Evolutionary conservation across 2,113 vertebrate species (phyloP).

Genomic region (Sclerurus mexicanus): DNA sequence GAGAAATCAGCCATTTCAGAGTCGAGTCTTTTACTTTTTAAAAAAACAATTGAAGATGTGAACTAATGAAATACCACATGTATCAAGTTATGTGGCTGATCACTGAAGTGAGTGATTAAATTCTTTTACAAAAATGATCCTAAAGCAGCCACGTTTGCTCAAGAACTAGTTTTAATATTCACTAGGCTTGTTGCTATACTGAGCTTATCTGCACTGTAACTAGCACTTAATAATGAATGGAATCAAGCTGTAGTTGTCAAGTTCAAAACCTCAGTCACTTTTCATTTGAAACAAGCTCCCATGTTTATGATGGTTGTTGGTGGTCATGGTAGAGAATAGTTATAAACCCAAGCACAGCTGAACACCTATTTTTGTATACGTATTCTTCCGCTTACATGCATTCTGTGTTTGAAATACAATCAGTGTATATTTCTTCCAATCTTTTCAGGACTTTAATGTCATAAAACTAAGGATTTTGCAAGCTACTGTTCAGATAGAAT

Average conservation of each 20-base stretch:
- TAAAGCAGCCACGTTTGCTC: neutral
- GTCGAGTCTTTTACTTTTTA: neutral
- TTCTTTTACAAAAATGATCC: neutral
- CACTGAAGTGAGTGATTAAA: neutral
- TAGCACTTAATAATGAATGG: neutral
- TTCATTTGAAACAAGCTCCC: neutral
- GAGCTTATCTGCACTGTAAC: neutral
- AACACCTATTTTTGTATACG: neutral
- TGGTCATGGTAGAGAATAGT: neutral
- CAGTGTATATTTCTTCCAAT: neutral
- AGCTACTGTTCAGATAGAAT: neutral
- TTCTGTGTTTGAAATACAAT: neutral
- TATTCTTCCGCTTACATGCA: neutral
- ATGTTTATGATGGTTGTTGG: neutral
- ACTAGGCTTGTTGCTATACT: neutral
- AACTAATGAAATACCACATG: neutral
- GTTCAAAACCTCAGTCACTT: neutral
- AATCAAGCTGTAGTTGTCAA: neutral
- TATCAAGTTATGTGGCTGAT: neutral
- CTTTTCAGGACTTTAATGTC: neutral
- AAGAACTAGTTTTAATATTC: neutral
- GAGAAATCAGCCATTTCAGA: neutral
- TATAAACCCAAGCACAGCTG: neutral
- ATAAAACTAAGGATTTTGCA: neutral
- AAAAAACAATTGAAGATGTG: neutral